These are phyloP conservation scores for Rana temporaria DNA, from an alignment of 2,113 vertebrate species.

Conservation along the genomic window DNA sequence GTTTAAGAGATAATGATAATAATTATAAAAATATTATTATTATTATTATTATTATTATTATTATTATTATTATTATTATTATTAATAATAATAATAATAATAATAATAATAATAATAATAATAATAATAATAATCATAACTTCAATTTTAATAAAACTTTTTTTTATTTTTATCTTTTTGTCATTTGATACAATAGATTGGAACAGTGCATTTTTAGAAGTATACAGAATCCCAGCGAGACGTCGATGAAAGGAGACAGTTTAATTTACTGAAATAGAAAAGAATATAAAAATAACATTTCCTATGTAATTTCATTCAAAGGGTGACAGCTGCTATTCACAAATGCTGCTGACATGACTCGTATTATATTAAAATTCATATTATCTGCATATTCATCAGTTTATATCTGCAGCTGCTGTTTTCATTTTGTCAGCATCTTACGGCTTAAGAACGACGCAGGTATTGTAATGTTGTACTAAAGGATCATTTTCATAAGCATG, in stretches of 20 bases:
- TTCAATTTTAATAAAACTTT: too few relatives aligned
- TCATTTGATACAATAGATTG: neutral
- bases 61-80: too few relatives aligned
- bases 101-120: neutral
- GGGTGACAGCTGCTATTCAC: constrained; percentile 79
- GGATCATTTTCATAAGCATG: constrained; percentile 66
- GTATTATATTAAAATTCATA: constrained; percentile 81
- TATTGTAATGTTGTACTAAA: constrained; percentile 67
- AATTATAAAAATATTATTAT: neutral
- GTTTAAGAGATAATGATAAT: neutral
- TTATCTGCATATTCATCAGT: constrained; percentile 79
- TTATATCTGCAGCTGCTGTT: constrained; percentile 85
- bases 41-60: too few relatives aligned
- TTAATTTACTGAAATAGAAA: constrained; percentile 69
- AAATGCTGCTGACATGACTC: constrained; percentile 79
- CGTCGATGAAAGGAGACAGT: constrained; percentile 55
- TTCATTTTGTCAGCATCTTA: constrained; percentile 81
- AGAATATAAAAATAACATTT: constrained; percentile 75
- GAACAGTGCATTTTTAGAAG: neutral
- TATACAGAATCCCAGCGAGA: constrained; percentile 13
- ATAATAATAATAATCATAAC: neutral
- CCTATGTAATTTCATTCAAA: constrained; percentile 70
- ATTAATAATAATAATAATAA: neutral
- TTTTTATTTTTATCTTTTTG: neutral
- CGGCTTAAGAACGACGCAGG: constrained; percentile 69